Evolutionary conservation across 92 coral and sea anemone species (phyloP).

Genomic region (Heteractis magnifica): DNA sequence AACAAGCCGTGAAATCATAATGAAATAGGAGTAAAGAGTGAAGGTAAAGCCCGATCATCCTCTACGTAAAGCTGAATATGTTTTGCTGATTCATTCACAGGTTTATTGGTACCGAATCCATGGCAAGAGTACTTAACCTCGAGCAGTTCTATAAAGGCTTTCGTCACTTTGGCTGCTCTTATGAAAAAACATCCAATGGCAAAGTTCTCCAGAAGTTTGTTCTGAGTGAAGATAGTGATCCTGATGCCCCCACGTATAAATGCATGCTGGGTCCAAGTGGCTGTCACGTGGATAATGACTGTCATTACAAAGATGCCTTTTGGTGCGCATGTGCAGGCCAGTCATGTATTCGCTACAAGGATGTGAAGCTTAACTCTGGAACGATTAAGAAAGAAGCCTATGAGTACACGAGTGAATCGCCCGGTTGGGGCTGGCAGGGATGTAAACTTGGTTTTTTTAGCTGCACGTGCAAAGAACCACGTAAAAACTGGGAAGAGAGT

Average conservation of each 20-base stretch:
- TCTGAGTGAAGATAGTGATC: slow-evolving; percentile 19
- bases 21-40: no score
- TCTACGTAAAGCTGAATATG: no score
- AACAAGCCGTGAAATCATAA: no score
- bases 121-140: slow-evolving; percentile 41
- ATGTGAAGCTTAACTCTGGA: slow-evolving; percentile 11
- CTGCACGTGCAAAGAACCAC: slow-evolving; percentile 1
- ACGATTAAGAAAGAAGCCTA: slow-evolving; percentile 15
- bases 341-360: slow-evolving; percentile 33
- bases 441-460: background rate
- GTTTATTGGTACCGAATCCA: slow-evolving; percentile 23
- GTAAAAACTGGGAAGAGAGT: background rate
- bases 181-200: slow-evolving; percentile 15
- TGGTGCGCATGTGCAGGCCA: slow-evolving; percentile 19
- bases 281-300: slow-evolving; percentile 50
- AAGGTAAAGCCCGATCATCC: no score
- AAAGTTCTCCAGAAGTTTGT: slow-evolving; percentile 35
- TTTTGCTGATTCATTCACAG: background rate
- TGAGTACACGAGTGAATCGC: background rate
- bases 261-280: slow-evolving; percentile 40
- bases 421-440: slow-evolving; percentile 30
- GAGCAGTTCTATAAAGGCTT: slow-evolving; percentile 56
- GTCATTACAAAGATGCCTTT: slow-evolving; percentile 18
- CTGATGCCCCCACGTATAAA: slow-evolving; percentile 32
- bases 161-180: slow-evolving; percentile 44